Conservation (phyloP, 2,888 invertebrate species). For the Drosophila macrospina region DNA sequence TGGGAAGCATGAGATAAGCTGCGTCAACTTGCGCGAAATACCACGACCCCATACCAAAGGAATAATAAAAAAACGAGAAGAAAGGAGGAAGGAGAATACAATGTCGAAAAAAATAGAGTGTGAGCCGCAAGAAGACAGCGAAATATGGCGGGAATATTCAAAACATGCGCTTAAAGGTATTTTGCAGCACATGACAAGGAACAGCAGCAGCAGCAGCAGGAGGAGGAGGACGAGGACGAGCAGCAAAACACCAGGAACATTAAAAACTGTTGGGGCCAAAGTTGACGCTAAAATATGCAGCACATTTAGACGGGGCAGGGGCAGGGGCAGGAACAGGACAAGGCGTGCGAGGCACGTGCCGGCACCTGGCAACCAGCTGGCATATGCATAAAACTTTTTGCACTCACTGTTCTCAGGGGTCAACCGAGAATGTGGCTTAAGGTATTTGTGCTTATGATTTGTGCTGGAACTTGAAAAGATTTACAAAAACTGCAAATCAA, state of each 20-base stretch:
- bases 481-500: slow-evolving; percentile 37
- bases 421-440: slow-evolving; percentile 30
- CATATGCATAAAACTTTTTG: slow-evolving; percentile 28
- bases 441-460: slow-evolving; percentile 64
- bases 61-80: not conserved
- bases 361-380: slow-evolving; percentile 41
- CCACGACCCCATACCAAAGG: slow-evolving; percentile 19
- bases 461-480: slow-evolving; percentile 24
- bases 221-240: slow-evolving; percentile 14
- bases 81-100: slow-evolving; percentile 7
- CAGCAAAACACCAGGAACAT: slow-evolving; percentile 20
- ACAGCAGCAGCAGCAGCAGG: slow-evolving; percentile 27
- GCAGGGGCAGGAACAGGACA: slow-evolving; percentile 33
- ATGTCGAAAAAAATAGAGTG: slow-evolving; percentile 27
- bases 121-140: slow-evolving; percentile 50
- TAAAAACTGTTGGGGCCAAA: slow-evolving; percentile 45
- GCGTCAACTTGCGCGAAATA: slow-evolving; percentile 66
- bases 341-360: slow-evolving; percentile 67
- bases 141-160: slow-evolving; percentile 79
- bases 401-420: slow-evolving; percentile 5
- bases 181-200: slow-evolving; percentile 65
- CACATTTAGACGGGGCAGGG: slow-evolving; percentile 50
- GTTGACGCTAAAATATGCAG: slow-evolving; percentile 67
- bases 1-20: slow-evolving; percentile 73
- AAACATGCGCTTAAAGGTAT: slow-evolving; percentile 78